Evolutionary conservation across 2,888 invertebrate species (phyloP).

Genomic region (Sympetrum striolatum): DNA sequence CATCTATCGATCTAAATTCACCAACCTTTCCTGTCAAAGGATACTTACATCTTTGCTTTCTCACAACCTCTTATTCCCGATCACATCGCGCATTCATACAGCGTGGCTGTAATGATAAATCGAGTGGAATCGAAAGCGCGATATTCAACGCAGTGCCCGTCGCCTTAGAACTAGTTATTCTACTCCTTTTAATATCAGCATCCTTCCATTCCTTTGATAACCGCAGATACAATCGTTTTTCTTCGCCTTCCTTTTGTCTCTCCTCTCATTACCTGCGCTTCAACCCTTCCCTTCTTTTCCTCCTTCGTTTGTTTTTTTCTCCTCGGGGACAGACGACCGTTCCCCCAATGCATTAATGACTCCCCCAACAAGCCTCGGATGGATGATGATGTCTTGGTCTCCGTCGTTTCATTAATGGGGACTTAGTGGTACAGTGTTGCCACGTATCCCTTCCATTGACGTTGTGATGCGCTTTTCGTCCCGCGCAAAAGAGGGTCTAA

Average conservation of each 20-base stretch:
- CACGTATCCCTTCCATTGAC: background rate
- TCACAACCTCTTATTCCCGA: no score
- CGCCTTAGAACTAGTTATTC: background rate
- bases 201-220: background rate
- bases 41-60: no score
- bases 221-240: background rate
- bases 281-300: background rate
- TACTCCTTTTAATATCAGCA: background rate
- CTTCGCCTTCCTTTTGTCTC: background rate
- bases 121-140: no score
- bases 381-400: background rate
- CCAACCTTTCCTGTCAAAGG: no score
- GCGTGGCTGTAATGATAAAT: no score
- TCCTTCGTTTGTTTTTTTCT: background rate
- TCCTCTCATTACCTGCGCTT: background rate
- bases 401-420: background rate
- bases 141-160: no score
- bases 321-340: background rate
- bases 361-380: background rate
- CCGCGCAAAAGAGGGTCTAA: no score
- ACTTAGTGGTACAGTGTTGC: background rate
- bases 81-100: no score
- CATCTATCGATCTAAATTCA: no score
- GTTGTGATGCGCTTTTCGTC: background rate
- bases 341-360: conserved; percentile 4